phyloP scores from a whole-genome alignment of 1,140 invertebrate species.

The Kradibia gibbosae region DNA sequence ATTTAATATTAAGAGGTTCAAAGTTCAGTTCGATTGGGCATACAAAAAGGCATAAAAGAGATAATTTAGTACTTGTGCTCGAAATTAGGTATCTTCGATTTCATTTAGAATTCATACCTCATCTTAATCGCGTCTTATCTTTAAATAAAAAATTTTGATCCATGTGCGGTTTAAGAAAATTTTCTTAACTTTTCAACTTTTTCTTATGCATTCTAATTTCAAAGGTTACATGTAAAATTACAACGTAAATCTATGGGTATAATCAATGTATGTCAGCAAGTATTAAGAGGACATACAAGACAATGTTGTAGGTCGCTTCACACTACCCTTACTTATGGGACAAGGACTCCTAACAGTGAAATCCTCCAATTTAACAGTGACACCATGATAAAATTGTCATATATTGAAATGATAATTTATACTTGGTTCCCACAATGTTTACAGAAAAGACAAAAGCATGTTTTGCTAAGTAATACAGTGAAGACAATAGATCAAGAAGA shows the following conservation, averaged over 20 bases:
- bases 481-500: slow-evolving; percentile 9
- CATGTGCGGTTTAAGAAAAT: neutral
- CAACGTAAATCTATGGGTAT: neutral
- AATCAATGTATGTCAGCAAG: neutral
- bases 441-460: neutral
- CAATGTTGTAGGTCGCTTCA: slow-evolving; percentile 5
- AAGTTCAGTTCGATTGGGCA: slow-evolving; percentile 1
- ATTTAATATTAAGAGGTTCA: slow-evolving; percentile 20
- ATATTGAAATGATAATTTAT: slow-evolving; percentile 46
- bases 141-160: neutral
- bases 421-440: slow-evolving; percentile 67
- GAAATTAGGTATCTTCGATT: slow-evolving; percentile 66
- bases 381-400: neutral
- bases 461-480: neutral
- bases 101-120: neutral
- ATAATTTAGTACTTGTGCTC: slow-evolving; percentile 62
- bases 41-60: neutral
- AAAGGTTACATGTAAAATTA: neutral
- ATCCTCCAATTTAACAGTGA: slow-evolving; percentile 19
- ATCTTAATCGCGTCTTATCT: neutral
- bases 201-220: slow-evolving; percentile 68
- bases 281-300: neutral
- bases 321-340: slow-evolving; percentile 20
- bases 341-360: slow-evolving; percentile 32
- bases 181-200: slow-evolving; percentile 58